Conservation (phyloP, 1,140 invertebrate genomes). For the Drosophila parvula region DNA sequence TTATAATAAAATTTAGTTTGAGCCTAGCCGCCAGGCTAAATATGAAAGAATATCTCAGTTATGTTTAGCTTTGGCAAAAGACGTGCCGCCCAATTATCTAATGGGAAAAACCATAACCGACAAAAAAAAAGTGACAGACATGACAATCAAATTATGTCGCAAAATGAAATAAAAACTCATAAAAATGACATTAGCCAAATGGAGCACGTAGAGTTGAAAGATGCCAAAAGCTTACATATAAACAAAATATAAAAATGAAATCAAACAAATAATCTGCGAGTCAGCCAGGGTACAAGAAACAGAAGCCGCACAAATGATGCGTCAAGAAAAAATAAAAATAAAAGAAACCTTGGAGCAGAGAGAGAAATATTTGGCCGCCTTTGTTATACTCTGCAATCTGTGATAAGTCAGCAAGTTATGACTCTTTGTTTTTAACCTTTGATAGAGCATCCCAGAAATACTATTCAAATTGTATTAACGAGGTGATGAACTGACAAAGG, state of each 20-base stretch:
- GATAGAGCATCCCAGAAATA: not conserved
- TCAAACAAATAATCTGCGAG: conserved; percentile 58
- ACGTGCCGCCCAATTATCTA: conserved; percentile 35
- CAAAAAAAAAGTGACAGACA: conserved; percentile 33
- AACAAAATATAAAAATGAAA: conserved; percentile 67
- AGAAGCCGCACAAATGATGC: conserved; percentile 50
- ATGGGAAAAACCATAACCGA: conserved; percentile 38
- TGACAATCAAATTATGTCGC: conserved; percentile 51
- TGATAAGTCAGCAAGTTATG: not conserved
- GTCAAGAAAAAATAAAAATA: conserved; percentile 21
- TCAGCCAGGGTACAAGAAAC: conserved; percentile 25
- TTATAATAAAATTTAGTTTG: conserved; percentile 42
- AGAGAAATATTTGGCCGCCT: not conserved
- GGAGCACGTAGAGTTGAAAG: conserved; percentile 48
- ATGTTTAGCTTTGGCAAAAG: not conserved
- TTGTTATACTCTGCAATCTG: conserved; percentile 7
- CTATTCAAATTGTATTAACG: not conserved
- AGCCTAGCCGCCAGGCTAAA: conserved; percentile 2
- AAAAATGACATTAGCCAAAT: conserved; percentile 63
- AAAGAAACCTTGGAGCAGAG: not conserved
- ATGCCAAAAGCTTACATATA: conserved; percentile 31
- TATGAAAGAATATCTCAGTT: not conserved
- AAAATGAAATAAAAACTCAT: conserved; percentile 49
- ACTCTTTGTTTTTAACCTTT: not conserved
- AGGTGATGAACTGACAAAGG: conserved; percentile 8